These are phyloP conservation scores for Halictus rubicundus DNA, from an alignment of 1,140 invertebrate genomes.

Conservation along the genomic window DNA sequence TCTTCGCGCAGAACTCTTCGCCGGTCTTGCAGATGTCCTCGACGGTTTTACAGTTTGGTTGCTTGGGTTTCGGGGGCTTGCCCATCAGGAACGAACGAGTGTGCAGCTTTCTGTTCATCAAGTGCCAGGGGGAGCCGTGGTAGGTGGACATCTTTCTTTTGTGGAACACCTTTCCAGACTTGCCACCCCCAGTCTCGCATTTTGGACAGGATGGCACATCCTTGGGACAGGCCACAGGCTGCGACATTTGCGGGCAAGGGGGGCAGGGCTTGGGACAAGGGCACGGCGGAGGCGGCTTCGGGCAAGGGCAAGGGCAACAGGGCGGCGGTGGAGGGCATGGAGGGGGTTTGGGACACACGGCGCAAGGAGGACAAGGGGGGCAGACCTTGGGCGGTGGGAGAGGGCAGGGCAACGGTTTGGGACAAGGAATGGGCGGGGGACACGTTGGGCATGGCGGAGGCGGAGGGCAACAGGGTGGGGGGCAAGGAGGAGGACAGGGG, in stretches of 20 bases:
- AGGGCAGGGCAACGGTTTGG: constrained; percentile 5
- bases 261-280: constrained; percentile 31
- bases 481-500: constrained; percentile 31
- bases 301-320: constrained; percentile 33
- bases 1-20: accelerated
- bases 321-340: constrained; percentile 9
- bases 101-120: background rate
- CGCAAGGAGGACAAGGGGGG: constrained; percentile 28
- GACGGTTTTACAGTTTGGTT: background rate
- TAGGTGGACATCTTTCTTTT: constrained; percentile 6
- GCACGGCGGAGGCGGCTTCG: constrained; percentile 2
- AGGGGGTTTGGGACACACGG: constrained; percentile 32
- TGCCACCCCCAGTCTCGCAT: background rate
- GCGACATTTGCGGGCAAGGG: background rate
- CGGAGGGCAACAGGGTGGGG: constrained; percentile 23
- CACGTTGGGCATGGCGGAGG: constrained; percentile 34
- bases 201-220: constrained; percentile 8
- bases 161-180: background rate
- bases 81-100: background rate
- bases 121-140: background rate
- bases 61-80: background rate
- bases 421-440: background rate
- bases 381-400: constrained; percentile 8
- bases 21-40: constrained; percentile 14
- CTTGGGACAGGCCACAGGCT: background rate